Conservation (phyloP, 1,140 invertebrate genomes). For the Drosophila repleta region DNA sequence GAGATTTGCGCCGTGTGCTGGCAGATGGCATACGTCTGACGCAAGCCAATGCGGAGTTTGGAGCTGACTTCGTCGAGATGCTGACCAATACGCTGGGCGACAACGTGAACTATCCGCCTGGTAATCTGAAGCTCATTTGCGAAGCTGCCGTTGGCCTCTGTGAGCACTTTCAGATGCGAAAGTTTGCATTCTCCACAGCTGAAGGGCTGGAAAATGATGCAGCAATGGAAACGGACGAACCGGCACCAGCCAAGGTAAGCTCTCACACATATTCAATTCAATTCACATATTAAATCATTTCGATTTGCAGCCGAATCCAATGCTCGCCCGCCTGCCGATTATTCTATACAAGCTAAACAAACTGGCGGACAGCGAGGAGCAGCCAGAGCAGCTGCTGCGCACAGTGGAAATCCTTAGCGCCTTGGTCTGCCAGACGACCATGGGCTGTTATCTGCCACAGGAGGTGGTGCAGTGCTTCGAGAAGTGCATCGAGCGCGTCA, state of each 20-base stretch:
- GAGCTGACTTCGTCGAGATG: conserved; percentile 67
- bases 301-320: conserved; percentile 62
- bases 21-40: conserved; percentile 75
- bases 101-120: conserved; percentile 63
- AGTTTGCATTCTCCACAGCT: conserved; percentile 53
- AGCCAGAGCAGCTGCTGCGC: conserved; percentile 53
- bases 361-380: conserved; percentile 55
- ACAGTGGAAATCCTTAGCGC: conserved; percentile 78
- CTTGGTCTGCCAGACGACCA: conserved; percentile 91
- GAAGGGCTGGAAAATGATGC: conserved; percentile 26
- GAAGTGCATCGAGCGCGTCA: conserved; percentile 85
- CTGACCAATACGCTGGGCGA: conserved; percentile 76
- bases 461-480: conserved; percentile 87
- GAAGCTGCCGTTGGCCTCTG: conserved; percentile 77
- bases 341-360: conserved; percentile 77
- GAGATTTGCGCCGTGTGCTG: conserved; percentile 66
- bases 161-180: conserved; percentile 78
- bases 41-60: conserved; percentile 68
- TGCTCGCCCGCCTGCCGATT: conserved; percentile 64
- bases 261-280: neutral
- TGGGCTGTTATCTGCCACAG: conserved; percentile 85
- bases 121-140: conserved; percentile 72
- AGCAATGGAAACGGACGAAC: conserved; percentile 69
- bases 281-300: neutral
- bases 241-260: conserved; percentile 37